Evolutionary conservation across 1,140 invertebrate genomes (phyloP).

Genomic region (Anagrus nilaparvatae): DNA sequence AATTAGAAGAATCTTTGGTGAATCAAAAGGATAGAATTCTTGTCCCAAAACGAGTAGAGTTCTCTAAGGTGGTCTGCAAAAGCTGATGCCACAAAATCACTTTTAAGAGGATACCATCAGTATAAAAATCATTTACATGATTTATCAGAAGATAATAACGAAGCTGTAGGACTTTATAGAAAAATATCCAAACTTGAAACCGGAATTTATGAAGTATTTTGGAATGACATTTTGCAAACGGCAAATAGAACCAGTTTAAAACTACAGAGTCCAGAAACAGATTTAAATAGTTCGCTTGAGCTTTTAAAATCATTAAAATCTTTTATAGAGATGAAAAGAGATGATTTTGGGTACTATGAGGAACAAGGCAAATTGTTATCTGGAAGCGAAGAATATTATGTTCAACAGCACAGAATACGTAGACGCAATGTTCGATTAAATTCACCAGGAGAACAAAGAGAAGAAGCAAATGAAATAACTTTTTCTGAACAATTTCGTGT

Average conservation of each 20-base stretch:
- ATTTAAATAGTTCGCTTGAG: conserved; percentile 15
- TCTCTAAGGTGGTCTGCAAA: conserved; percentile 3
- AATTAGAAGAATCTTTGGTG: conserved; percentile 4
- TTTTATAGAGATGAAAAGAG: conserved; percentile 14
- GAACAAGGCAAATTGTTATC: conserved; percentile 10
- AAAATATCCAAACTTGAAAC: conserved; percentile 17
- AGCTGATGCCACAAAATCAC: background rate
- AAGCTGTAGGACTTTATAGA: conserved; percentile 15
- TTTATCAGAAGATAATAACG: conserved; percentile 10
- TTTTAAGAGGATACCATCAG: conserved; percentile 1
- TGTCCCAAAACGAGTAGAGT: background rate
- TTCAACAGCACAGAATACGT: background rate
- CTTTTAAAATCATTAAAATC: conserved; percentile 14
- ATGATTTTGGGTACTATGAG: conserved; percentile 16
- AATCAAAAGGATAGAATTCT: background rate
- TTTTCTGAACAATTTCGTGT: conserved; percentile 13
- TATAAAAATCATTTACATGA: conserved; percentile 6
- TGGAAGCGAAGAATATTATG: conserved; percentile 7
- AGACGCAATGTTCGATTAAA: conserved; percentile 12
- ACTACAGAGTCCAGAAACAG: conserved; percentile 14
- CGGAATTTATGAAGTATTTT: conserved; percentile 15
- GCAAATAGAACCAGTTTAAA: conserved; percentile 14
- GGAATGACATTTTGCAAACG: conserved; percentile 16
- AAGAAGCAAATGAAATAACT: conserved; percentile 6
- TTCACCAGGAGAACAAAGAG: conserved; percentile 8